Evolutionary conservation across 2,113 vertebrate genomes (phyloP).

Genomic region (Corythornis vintsioides): DNA sequence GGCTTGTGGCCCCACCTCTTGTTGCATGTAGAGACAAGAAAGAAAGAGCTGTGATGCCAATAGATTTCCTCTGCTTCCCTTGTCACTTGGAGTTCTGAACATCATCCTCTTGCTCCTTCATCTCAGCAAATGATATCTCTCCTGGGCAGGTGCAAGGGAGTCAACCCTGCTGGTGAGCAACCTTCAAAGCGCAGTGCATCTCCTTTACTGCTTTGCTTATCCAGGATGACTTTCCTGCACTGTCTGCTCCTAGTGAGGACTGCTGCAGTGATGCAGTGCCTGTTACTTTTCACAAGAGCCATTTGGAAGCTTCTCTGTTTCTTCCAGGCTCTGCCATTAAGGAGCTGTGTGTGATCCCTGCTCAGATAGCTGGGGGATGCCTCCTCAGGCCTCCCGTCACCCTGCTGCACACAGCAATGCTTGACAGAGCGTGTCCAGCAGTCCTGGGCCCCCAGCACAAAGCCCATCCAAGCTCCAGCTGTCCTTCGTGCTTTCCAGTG

Average conservation of each 20-base stretch:
- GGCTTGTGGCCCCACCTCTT: background rate
- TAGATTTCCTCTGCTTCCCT: background rate
- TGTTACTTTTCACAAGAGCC: background rate
- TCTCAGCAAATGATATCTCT: background rate
- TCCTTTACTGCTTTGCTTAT: background rate
- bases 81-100: background rate
- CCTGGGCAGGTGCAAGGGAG: background rate
- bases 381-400: background rate
- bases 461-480: background rate
- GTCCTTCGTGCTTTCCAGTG: background rate
- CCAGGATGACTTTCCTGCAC: background rate
- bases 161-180: background rate
- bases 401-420: background rate
- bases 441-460: background rate
- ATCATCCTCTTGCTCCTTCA: background rate
- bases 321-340: background rate
- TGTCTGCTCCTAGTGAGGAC: background rate
- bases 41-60: background rate
- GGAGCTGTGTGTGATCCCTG: background rate
- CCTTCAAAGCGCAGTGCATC: background rate
- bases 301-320: background rate
- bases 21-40: background rate
- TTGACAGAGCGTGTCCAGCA: background rate
- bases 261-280: background rate
- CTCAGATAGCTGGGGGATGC: background rate